Base-by-base conservation (phyloP, 2,113 vertebrate genomes). In the Pomatorhinus ruficollis region DNA sequence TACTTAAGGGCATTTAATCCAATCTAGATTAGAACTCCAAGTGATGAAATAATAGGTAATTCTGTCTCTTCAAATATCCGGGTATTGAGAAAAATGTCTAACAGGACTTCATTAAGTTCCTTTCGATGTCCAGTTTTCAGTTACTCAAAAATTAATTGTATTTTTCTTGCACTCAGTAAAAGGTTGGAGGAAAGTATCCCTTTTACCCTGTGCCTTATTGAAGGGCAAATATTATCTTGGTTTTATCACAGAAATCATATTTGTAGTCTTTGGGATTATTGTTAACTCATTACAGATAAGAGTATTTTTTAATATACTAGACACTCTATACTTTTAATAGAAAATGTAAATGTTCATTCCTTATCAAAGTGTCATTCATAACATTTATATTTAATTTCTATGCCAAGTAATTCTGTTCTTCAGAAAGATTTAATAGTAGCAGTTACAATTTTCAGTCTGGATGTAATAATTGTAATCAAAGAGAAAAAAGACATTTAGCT, bases 171-270 rank as follows among this genome's bases (percentile, higher is more conserved):
- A 0, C 8, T 77, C 77, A 37, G 64, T 74, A 56, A 77, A 86
- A 89, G 39, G 15, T 64, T 64, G 28, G 39, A 88, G 22, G 47
- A 66, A 86, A 74, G 2, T 31, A 39, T 54, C 7, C 7, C 24
- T 61, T 89, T 80, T 50, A 11, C 19, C 10, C 13, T 22, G 9
- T 60, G 33, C 10, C 16, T 71, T 60, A 60, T 56, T 78, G 52
- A 95, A 92, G 80, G 24, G 39, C 63, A 97, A 83, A 66, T 90
- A 80, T 71, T 66, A 68, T 85, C 53, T 90, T 77, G 12, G 25
- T 91, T 35, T 92, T 77, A 30, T 54, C 74, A 54, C 9, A 80
- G 50, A 93, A 90, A 69, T 83, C 10, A 2, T 57, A 65, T 42
- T 45, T 84, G 5, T 49, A 50, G 21, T 87, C 66, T 84, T 64